phyloP scores from a whole-genome alignment of 2,797 vertebrate species.

The Sebastes dallii region DNA sequence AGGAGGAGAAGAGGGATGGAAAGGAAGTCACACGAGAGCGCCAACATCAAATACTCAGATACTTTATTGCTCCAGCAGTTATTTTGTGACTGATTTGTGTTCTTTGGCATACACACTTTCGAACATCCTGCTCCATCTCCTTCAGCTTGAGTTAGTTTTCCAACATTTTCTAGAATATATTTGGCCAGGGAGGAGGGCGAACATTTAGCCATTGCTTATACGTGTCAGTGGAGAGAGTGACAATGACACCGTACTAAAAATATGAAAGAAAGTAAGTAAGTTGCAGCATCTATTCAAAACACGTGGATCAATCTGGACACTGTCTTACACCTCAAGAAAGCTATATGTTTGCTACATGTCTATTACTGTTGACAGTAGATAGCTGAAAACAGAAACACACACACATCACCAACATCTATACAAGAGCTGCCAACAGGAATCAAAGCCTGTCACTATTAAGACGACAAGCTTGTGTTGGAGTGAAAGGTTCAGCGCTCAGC shows the following conservation, averaged over 20 bases:
- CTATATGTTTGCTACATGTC: too few species aligned
- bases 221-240: not conserved
- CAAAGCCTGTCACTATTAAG: not conserved
- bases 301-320: not conserved
- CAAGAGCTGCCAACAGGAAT: not conserved
- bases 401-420: not conserved
- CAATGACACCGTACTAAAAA: not conserved
- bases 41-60: not conserved
- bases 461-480: not conserved
- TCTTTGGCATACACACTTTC: too few species aligned
- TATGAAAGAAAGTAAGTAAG: not conserved
- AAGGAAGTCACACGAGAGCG: not conserved
- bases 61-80: not conserved
- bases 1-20: conserved; percentile 14
- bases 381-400: not conserved
- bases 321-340: not conserved
- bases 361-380: not conserved
- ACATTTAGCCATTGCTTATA: not conserved
- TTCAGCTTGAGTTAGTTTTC: not conserved
- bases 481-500: not conserved
- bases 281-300: not conserved
- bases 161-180: not conserved
- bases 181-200: not conserved
- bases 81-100: not conserved
- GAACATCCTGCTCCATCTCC: not conserved